phyloP scores from a whole-genome alignment of 1,140 invertebrate genomes.

The Gonatopus flavifemur region DNA sequence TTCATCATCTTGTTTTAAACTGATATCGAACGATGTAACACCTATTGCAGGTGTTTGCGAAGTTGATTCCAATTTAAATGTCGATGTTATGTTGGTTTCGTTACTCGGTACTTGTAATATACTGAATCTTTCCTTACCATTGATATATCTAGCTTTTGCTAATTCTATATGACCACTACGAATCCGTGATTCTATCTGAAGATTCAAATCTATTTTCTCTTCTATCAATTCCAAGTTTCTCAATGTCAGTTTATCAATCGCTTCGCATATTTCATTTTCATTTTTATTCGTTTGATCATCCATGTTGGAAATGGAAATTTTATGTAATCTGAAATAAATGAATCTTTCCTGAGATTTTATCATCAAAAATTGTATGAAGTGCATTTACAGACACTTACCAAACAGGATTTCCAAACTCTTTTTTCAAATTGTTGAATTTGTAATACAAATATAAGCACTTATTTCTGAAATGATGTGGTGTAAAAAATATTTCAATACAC shows the following conservation, averaged over 20 bases:
- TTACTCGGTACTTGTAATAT: conserved; percentile 67
- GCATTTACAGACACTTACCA: no score
- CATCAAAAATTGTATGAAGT: no score
- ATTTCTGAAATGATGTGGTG: no score
- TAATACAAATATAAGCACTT: no score
- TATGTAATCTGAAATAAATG: background rate
- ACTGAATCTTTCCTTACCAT: conserved; percentile 69
- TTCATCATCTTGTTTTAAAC: conserved; percentile 43
- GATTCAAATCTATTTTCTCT: conserved; percentile 64
- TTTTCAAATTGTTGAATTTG: no score
- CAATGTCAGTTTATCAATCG: conserved; percentile 65
- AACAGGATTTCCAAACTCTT: no score
- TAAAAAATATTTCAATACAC: no score
- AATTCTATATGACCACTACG: conserved; percentile 67
- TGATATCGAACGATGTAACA: conserved; percentile 42
- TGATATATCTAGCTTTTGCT: conserved; percentile 73
- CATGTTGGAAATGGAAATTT: no score
- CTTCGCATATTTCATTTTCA: conserved; percentile 50
- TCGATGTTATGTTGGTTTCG: conserved; percentile 52
- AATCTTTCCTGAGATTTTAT: no score
- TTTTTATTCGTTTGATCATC: conserved; percentile 32
- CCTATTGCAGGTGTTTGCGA: conserved; percentile 53
- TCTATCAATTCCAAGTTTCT: conserved; percentile 68
- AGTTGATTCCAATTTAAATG: conserved; percentile 63
- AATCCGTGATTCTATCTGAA: conserved; percentile 67